A percentile compares a stretch with the other conserved stretches of the same genome.
Evolutionary conservation across 1,140 invertebrate genomes (phyloP).

Genomic region (Hestina assimilis): DNA sequence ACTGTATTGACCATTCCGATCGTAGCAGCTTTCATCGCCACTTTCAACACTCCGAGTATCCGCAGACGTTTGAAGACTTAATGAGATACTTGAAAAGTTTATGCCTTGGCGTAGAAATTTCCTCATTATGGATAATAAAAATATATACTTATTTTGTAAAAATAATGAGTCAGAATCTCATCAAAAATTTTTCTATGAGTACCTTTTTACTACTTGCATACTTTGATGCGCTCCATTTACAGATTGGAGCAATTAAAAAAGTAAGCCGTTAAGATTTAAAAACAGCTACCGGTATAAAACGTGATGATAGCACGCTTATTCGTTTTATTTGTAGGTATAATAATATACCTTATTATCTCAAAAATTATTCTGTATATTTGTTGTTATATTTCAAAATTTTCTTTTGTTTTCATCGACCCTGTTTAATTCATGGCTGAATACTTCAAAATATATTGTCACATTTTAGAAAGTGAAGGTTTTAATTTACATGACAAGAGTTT

Average conservation of each 20-base stretch:
- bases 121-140: too few relatives aligned
- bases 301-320: not conserved
- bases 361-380: too few relatives aligned
- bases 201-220: slow-evolving; percentile 3
- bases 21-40: slow-evolving; percentile 63
- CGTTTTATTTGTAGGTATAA: not conserved
- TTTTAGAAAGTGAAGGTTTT: slow-evolving; percentile 74
- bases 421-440: slow-evolving; percentile 41
- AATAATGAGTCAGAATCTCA: not conserved
- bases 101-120: too few relatives aligned
- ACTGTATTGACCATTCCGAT: slow-evolving; percentile 61
- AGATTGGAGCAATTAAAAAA: slow-evolving; percentile 42
- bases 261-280: slow-evolving; percentile 36
- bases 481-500: slow-evolving; percentile 57
- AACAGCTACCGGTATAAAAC: slow-evolving; percentile 9
- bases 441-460: slow-evolving; percentile 45
- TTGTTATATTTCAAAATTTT: too few relatives aligned
- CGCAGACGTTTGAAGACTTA: slow-evolving; percentile 59
- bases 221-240: slow-evolving; percentile 50
- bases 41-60: slow-evolving; percentile 59
- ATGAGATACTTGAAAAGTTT: slow-evolving; percentile 35
- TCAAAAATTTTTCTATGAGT: too few relatives aligned
- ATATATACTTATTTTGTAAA: not conserved
- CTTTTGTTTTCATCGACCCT: slow-evolving; percentile 14
- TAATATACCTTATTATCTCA: too few relatives aligned